Conservation (phyloP, 2,113 vertebrate species). For the Chroicocephalus ridibundus region DNA sequence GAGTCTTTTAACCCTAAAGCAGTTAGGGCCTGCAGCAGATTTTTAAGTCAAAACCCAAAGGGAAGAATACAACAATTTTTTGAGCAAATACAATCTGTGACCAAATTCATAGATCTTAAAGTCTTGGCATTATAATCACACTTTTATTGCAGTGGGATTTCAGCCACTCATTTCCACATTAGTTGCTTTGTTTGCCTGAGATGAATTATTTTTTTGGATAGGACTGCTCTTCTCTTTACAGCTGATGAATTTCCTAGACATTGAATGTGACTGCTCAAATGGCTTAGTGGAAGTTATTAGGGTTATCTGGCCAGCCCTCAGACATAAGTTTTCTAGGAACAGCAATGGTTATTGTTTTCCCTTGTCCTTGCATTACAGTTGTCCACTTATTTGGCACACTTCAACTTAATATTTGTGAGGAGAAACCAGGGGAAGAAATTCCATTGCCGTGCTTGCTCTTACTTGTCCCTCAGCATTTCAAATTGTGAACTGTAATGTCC, state of each 20-base stretch:
- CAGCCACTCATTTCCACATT: not conserved
- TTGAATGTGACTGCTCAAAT: not conserved
- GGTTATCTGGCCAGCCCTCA: not conserved
- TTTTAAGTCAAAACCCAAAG: not conserved
- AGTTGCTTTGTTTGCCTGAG: not conserved
- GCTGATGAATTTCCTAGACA: not conserved
- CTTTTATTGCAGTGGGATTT: not conserved
- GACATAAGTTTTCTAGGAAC: not conserved
- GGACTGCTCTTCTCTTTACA: not conserved
- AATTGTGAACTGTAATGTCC: not conserved
- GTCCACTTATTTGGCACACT: not conserved
- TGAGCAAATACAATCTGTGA: not conserved
- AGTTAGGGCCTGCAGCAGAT: not conserved
- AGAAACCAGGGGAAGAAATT: not conserved
- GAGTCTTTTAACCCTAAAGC: not conserved
- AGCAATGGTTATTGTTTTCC: not conserved
- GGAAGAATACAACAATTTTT: not conserved
- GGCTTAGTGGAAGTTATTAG: not conserved
- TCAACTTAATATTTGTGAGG: not conserved
- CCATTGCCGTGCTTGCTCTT: not conserved
- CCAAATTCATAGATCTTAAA: not conserved
- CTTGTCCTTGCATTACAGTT: not conserved
- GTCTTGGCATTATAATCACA: not conserved
- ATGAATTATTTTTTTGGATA: not conserved
- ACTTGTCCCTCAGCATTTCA: not conserved